These are phyloP conservation scores for Cololabis saira DNA, from an alignment of 2,113 vertebrate species.

Conservation along the genomic window DNA sequence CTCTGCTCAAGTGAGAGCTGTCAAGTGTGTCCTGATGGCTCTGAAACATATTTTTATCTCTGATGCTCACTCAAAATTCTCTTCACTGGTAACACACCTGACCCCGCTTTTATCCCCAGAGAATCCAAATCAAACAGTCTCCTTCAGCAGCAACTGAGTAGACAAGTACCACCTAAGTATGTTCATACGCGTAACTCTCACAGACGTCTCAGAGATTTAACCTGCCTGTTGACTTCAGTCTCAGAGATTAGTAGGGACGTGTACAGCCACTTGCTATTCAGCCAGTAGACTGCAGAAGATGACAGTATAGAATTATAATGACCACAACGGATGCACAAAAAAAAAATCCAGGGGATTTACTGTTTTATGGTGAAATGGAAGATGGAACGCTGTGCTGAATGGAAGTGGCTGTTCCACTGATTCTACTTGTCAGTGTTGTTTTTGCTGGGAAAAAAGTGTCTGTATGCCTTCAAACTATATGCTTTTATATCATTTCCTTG, in stretches of 20 bases:
- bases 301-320: slow-evolving; percentile 68
- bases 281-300: slow-evolving; percentile 26
- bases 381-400: slow-evolving; percentile 46
- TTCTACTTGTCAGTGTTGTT: slow-evolving; percentile 29
- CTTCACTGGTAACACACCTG: slow-evolving; percentile 24
- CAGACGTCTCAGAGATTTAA: slow-evolving; percentile 62
- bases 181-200: slow-evolving; percentile 42
- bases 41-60: slow-evolving; percentile 9
- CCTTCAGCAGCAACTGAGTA: slow-evolving; percentile 37
- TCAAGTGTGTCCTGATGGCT: not conserved
- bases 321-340: slow-evolving; percentile 52
- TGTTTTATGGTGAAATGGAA: slow-evolving; percentile 49
- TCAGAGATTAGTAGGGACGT: slow-evolving; percentile 63
- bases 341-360: slow-evolving; percentile 68
- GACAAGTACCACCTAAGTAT: slow-evolving; percentile 52
- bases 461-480: slow-evolving; percentile 18
- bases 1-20: not conserved
- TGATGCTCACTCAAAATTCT: slow-evolving; percentile 19
- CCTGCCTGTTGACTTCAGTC: slow-evolving; percentile 68
- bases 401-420: slow-evolving; percentile 34
- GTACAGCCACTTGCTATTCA: slow-evolving; percentile 63
- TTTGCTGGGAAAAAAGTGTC: not conserved
- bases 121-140: slow-evolving; percentile 62
- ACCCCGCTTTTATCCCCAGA: slow-evolving; percentile 40
- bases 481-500: slow-evolving; percentile 42